Evolutionary conservation across 2,888 invertebrate genomes (phyloP).

Genomic region (Ecliptopera silaceata): DNA sequence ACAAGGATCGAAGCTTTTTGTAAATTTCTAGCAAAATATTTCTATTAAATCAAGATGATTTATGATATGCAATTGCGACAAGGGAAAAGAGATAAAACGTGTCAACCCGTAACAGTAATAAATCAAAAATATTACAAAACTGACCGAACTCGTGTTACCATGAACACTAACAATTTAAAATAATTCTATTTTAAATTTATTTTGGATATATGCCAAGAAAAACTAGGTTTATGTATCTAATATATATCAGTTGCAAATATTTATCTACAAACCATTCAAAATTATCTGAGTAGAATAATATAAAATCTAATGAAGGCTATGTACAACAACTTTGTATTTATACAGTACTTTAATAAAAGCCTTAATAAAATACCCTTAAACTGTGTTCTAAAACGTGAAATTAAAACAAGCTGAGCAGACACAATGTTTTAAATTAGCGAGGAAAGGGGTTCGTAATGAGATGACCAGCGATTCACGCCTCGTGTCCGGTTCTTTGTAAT

Average conservation of each 20-base stretch:
- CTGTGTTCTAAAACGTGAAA: conserved; percentile 22
- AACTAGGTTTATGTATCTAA: conserved; percentile 38
- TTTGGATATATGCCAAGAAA: conserved; percentile 53
- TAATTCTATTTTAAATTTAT: conserved; percentile 43
- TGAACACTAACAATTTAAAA: conserved; percentile 45
- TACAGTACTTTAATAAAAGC: background rate
- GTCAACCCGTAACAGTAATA: conserved; percentile 34
- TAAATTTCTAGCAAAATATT: conserved; percentile 4
- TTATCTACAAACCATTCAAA: conserved; percentile 8
- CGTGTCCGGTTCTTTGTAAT: background rate
- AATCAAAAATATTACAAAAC: conserved; percentile 37
- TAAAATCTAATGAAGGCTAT: background rate
- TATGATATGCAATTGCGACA: conserved; percentile 16
- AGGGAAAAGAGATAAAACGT: conserved; percentile 26
- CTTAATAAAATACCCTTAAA: background rate
- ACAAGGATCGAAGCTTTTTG: background rate
- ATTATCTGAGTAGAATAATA: background rate
- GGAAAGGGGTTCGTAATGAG: conserved; percentile 27
- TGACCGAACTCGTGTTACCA: conserved; percentile 33
- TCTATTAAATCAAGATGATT: conserved; percentile 21
- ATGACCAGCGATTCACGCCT: conserved; percentile 18
- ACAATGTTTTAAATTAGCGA: conserved; percentile 34
- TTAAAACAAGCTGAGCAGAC: conserved; percentile 31
- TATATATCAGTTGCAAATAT: conserved; percentile 36
- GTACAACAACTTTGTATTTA: background rate